These are phyloP conservation scores for Drosophila simulans DNA, from an alignment of 1,140 invertebrate species.

Conservation along the genomic window DNA sequence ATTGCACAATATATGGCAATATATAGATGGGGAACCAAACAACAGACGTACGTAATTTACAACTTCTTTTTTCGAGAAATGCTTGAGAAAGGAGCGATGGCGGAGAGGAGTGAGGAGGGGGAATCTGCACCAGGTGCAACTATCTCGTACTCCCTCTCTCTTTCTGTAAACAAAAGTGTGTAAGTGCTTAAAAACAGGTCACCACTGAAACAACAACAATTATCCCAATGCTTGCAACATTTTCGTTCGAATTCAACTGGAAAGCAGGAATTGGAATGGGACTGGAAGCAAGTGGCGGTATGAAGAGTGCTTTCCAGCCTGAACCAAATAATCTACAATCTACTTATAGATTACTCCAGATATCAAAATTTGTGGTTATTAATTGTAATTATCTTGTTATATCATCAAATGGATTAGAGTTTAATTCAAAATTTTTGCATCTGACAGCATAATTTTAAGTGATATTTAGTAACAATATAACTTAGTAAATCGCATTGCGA, in stretches of 20 bases:
- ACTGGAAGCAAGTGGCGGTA: background rate
- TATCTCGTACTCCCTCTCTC: conserved; percentile 3
- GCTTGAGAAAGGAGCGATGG: background rate
- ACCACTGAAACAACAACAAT: conserved; percentile 29
- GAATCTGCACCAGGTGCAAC: conserved; percentile 36
- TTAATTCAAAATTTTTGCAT: too few relatives aligned
- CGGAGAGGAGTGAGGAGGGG: background rate
- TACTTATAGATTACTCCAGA: background rate
- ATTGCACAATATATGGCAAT: conserved; percentile 60
- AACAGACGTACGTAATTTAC: conserved; percentile 16
- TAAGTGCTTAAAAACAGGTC: conserved; percentile 26
- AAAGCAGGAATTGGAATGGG: conserved; percentile 14
- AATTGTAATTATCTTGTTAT: too few relatives aligned
- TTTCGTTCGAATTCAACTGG: conserved; percentile 33
- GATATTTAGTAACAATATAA: too few relatives aligned
- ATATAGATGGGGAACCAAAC: conserved; percentile 29
- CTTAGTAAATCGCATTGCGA: background rate
- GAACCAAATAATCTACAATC: background rate
- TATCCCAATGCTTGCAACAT: conserved; percentile 47
- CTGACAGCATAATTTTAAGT: too few relatives aligned
- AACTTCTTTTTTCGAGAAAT: conserved; percentile 6
- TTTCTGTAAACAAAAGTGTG: background rate
- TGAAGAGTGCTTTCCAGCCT: background rate
- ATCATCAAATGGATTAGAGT: too few relatives aligned
- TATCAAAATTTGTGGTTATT: too few relatives aligned